Evolutionary conservation across 2,797 vertebrate genomes (phyloP), one percentile per base, ranked within the genome.

Genomic region (Chelidonichthys spinosus): DNA sequence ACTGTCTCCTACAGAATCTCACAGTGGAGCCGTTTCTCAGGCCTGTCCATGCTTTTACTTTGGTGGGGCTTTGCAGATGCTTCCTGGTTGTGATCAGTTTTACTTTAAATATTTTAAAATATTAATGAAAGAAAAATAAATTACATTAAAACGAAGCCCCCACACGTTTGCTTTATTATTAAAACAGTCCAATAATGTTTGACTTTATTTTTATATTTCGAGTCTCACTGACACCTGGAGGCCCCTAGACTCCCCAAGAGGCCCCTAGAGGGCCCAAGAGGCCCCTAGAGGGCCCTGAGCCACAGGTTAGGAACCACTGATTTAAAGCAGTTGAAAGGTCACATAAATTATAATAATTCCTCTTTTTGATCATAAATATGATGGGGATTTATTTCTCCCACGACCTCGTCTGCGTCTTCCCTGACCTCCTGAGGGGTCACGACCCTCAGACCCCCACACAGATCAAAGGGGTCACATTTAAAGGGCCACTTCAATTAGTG

Each of bases 361-460:
- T 55, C 49, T 63, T 72, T 63, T 63, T 43, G 37, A 81, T 74
- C 17, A 58, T 60, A 70, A 63, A 59, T 49, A 32, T 43, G 55
- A 69, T 0, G 11, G 36, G 36, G 13, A 44, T 71, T 77, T 63
- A 37, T 74, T 82, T 80, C 73, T 87, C 88, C 82, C 85, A 87
- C 69, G 76, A 78, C 84, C 85, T 79, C 32, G 61, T 62, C 58
- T 50, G 76, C 32, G 9, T 35, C 64, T 13, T 11, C 0, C 7
- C 53, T 69, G 84, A 85, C 75, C 82, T 49, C 58, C 17, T 0
- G 43, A 36, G 8, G 69, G 82, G 81, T 76, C 55, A 0, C 0
- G 42, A 72, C 69, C 74, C 78, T 25, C 46, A 65, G 11, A 4
- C 49, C 36, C 15, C 63, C 6, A 7, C 68, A 17, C 44, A 65